Evolutionary conservation across 37 sponge, comb jelly and placozoan genomes (phyloP).

Genomic region (Tethya wilhelma): DNA sequence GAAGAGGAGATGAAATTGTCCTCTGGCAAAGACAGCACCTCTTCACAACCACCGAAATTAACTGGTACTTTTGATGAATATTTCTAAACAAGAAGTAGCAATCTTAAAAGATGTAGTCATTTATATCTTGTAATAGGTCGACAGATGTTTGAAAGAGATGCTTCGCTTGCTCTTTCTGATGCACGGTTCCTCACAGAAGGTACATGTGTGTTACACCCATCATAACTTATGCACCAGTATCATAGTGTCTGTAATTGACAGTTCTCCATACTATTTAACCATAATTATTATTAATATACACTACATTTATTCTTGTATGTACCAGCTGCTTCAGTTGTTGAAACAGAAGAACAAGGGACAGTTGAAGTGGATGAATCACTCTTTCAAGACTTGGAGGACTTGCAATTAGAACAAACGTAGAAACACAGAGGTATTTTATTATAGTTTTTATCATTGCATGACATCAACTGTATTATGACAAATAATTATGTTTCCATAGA

Average conservation of each 20-base stretch:
- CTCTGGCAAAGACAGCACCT: no score
- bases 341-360: not conserved
- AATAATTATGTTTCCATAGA: no score
- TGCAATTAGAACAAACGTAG: slow-evolving; percentile 45
- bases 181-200: slow-evolving; percentile 60
- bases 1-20: slow-evolving; percentile 56
- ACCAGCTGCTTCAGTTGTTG: no score
- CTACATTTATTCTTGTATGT: no score
- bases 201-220: slow-evolving; percentile 8
- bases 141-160: slow-evolving; percentile 87
- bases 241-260: no score
- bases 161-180: slow-evolving; percentile 83
- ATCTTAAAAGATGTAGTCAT: not conserved
- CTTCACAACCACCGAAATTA: not conserved
- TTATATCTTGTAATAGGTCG: slow-evolving; percentile 41
- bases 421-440: not conserved
- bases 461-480: no score
- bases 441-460: not conserved
- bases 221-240: no score
- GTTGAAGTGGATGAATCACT: slow-evolving; percentile 78
- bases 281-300: no score
- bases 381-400: slow-evolving; percentile 75
- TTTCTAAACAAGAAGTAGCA: not conserved
- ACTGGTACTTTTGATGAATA: not conserved
- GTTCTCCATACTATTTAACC: no score